Evolutionary conservation across 2,797 vertebrate genomes (phyloP).

Genomic region (Rhynchonycteris naso): DNA sequence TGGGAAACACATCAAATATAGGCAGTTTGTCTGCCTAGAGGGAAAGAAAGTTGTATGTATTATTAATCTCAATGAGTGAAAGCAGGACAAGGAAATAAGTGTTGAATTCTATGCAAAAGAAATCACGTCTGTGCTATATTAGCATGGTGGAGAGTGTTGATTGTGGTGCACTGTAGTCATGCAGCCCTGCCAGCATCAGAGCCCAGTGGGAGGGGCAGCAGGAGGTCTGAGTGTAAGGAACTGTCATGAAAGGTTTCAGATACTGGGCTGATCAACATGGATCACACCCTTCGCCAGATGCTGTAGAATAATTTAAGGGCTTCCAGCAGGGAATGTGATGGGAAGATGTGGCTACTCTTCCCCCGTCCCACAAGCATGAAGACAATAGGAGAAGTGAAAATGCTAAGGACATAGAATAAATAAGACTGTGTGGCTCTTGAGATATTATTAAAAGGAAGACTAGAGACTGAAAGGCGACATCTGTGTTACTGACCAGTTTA

Average conservation of each 20-base stretch:
- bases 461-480: neutral
- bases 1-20: neutral
- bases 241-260: neutral
- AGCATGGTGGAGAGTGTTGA: neutral
- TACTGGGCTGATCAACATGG: neutral
- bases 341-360: neutral
- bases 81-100: neutral
- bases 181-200: neutral
- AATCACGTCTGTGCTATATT: neutral
- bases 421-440: rapidly evolving
- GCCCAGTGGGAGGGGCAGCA: neutral
- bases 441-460: neutral
- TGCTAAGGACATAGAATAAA: neutral
- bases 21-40: neutral
- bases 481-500: neutral
- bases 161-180: rapidly evolving
- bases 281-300: neutral
- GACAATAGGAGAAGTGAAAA: neutral
- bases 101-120: neutral
- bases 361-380: neutral
- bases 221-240: neutral
- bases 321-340: neutral
- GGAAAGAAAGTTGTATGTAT: neutral
- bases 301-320: neutral
- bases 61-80: neutral